Evolutionary conservation across 2,888 invertebrate species (phyloP), one percentile per base, ranked within the genome.

Genomic region (Drosophila meridiana): DNA sequence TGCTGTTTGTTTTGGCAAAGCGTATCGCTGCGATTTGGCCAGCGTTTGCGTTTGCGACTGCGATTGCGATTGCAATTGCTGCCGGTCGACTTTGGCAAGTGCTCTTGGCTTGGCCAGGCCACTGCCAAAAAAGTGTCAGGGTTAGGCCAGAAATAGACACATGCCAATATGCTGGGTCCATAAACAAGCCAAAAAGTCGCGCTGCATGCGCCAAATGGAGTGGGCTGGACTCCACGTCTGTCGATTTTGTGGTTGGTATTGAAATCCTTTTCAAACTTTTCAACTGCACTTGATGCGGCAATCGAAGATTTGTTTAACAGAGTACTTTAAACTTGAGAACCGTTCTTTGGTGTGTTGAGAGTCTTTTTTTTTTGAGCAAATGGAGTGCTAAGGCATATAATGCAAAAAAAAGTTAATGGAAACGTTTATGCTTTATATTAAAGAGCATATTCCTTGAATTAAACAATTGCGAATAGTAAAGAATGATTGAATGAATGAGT

Each of bases 101-200:
- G 78, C 70, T 71, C 61, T 72, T 63, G 78, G 61, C 72, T 72
- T 58, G 78, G 63, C 72, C 69, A 56, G 64, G 66, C 60, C 47
- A 32, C 36, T 84, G 84, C 84, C 85, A 88, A 86, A 85, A 87
- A 86, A 88, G 62, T 85, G 85, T 83, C 85, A 86, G 88, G 83
- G 88, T 73, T 88, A 81, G 77, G 75, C 75, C 81, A 79, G 60
- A 81, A 81, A 83, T 74, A 86, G 83, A 85, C 83, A 81, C 87
- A 88, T 83, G 87, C 83, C 86, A 83, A 88, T 88, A 77, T 70
- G 69, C 59, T 73, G 66, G 73, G 57, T 68, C 58, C 65, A 81
- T 88, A 86, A 88, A 81, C 79, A 79, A 61, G 70, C 80, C 72
- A 75, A 60, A 59, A 52, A 72, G 62, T 59, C 68, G 30, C 32